Conservation (phyloP, 2,888 invertebrate genomes). For the Acleris holmiana region DNA sequence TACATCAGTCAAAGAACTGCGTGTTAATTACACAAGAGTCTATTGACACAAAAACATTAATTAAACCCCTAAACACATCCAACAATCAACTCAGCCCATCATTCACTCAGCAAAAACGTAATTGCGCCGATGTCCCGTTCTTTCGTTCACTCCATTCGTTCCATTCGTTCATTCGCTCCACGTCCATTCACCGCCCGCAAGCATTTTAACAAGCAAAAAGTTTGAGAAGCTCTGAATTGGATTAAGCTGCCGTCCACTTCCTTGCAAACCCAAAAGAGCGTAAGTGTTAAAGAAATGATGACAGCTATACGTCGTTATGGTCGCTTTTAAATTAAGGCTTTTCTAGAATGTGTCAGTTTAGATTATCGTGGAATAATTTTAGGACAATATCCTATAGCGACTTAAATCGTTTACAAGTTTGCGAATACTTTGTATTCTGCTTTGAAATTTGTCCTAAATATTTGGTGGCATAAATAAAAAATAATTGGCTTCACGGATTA, state of each 20-base stretch:
- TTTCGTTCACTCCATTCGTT: constrained; percentile 38
- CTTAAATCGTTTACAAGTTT: too few relatives aligned
- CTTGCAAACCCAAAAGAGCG: neutral
- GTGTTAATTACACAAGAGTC: neutral
- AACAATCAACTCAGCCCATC: constrained; percentile 30
- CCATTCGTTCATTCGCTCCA: constrained; percentile 51
- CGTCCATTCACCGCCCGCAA: constrained; percentile 57
- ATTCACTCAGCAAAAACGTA: constrained; percentile 34
- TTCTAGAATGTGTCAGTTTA: too few relatives aligned
- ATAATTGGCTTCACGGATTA: too few relatives aligned
- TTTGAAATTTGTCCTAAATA: too few relatives aligned
- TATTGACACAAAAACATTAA: constrained; percentile 26
- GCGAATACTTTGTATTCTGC: too few relatives aligned
- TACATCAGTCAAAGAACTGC: too few relatives aligned
- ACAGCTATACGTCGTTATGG: neutral
- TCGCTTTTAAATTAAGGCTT: too few relatives aligned
- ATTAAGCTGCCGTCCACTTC: constrained; percentile 31
- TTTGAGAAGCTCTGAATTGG: constrained; percentile 49
- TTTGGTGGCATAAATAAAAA: too few relatives aligned
- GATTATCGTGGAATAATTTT: too few relatives aligned
- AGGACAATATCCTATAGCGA: too few relatives aligned
- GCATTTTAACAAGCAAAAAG: constrained; percentile 73
- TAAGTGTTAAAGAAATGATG: neutral
- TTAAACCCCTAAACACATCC: constrained; percentile 28
- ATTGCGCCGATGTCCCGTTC: constrained; percentile 36